Conservation (phyloP, 2,113 vertebrate species). For the Burhinus bistriatus region DNA sequence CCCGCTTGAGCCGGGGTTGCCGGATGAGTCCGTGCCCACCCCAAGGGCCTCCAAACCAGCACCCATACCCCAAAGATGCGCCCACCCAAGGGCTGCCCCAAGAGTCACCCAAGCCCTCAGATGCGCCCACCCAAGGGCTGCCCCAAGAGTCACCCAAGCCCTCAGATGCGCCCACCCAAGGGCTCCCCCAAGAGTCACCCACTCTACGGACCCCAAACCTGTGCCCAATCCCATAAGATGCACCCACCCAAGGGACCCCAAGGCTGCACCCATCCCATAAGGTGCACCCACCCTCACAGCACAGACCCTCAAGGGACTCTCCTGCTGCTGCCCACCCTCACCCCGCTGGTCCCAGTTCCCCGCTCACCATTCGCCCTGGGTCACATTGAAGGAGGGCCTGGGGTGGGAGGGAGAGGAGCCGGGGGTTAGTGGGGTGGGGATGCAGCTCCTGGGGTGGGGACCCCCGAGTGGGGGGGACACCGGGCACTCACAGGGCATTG, state of each 20-base stretch:
- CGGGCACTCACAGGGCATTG: constrained; percentile 87
- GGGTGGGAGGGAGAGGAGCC: background rate
- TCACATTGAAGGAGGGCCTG: constrained; percentile 80
- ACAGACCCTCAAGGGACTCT: background rate
- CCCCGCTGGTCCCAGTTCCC: background rate
- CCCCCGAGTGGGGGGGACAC: too few relatives aligned
- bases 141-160: too few relatives aligned
- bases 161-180: background rate
- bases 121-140: background rate
- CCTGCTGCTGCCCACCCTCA: background rate
- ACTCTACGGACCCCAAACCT: background rate
- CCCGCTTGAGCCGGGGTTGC: background rate
- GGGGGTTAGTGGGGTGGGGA: background rate
- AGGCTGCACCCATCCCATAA: too few relatives aligned
- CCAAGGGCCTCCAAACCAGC: background rate
- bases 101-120: too few relatives aligned
- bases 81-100: background rate
- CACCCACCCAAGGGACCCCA: background rate
- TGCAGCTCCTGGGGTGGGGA: accelerated
- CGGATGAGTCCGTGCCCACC: background rate
- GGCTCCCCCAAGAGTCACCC: background rate
- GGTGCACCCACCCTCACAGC: background rate
- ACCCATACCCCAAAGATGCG: background rate
- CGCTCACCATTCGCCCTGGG: constrained; percentile 82
- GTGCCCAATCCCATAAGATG: background rate